Percentiles rank a stretch among this genome's conserved stretches.
phyloP scores from a whole-genome alignment of 2,113 vertebrate genomes.

The Leucopternis melanops region DNA sequence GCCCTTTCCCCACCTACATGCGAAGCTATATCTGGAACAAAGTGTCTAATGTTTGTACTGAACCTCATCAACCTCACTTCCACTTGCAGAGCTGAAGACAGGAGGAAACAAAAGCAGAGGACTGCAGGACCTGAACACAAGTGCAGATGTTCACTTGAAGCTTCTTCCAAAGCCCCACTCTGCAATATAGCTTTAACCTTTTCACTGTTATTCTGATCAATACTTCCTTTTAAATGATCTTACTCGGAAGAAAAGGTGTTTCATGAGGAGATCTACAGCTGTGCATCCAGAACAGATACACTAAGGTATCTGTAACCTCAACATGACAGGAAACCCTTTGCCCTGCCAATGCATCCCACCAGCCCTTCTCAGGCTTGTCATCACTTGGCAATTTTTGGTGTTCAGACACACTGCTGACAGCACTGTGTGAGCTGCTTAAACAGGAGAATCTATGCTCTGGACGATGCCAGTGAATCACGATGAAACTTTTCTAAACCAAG shows the following conservation, averaged over 20 bases:
- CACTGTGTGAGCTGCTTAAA: background rate
- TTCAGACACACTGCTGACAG: background rate
- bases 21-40: background rate
- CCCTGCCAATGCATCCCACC: background rate
- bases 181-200: background rate
- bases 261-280: background rate
- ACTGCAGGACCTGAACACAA: background rate
- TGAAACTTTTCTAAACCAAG: background rate
- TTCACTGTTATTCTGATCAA: background rate
- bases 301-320: background rate
- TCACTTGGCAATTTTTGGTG: background rate
- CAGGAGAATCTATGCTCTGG: background rate
- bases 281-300: background rate
- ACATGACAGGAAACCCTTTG: background rate
- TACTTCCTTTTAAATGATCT: background rate
- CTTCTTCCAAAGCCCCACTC: background rate
- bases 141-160: background rate
- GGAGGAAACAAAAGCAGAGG: background rate
- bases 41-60: background rate
- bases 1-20: background rate
- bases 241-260: background rate
- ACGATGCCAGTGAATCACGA: background rate
- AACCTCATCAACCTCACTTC: background rate
- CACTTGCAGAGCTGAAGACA: background rate
- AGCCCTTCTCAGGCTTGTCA: background rate